Evolutionary conservation across 1,140 invertebrate species (phyloP).

Genomic region (Cyclina sinensis): DNA sequence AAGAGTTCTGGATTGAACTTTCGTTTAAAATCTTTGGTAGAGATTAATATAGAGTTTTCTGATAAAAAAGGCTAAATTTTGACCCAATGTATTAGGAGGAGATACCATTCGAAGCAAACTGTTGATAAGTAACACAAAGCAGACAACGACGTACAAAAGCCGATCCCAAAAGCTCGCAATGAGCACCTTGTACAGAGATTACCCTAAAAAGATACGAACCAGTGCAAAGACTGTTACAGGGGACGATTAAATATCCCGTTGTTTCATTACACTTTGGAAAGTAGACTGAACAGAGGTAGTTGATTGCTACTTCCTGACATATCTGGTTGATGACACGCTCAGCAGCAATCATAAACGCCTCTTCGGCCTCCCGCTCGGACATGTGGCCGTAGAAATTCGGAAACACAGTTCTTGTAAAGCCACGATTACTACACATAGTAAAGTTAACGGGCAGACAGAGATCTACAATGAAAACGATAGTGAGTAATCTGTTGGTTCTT

Average conservation of each 20-base stretch:
- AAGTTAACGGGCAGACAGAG: slow-evolving; percentile 40
- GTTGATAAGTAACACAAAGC: too few species aligned
- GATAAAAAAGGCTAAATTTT: too few species aligned
- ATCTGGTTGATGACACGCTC: neutral
- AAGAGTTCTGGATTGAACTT: too few species aligned
- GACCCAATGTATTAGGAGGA: too few species aligned
- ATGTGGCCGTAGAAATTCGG: slow-evolving; percentile 17
- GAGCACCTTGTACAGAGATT: too few species aligned
- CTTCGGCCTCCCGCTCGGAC: neutral
- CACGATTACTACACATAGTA: slow-evolving; percentile 10
- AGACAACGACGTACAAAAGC: too few species aligned
- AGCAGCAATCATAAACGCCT: neutral
- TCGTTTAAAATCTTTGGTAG: too few species aligned
- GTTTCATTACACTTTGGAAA: slow-evolving; percentile 41
- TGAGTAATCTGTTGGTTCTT: too few species aligned
- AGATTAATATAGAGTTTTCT: too few species aligned
- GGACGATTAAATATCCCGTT: neutral
- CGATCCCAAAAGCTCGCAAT: too few species aligned
- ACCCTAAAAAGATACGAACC: slow-evolving; percentile 7
- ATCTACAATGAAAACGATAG: too few species aligned
- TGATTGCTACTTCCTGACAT: neutral
- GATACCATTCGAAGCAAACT: too few species aligned
- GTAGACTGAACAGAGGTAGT: slow-evolving; percentile 36
- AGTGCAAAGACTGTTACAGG: slow-evolving; percentile 19
- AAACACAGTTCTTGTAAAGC: slow-evolving; percentile 24